These are phyloP conservation scores for Pseudeuparius sepicola DNA, from an alignment of 2,888 invertebrate genomes.

Conservation along the genomic window DNA sequence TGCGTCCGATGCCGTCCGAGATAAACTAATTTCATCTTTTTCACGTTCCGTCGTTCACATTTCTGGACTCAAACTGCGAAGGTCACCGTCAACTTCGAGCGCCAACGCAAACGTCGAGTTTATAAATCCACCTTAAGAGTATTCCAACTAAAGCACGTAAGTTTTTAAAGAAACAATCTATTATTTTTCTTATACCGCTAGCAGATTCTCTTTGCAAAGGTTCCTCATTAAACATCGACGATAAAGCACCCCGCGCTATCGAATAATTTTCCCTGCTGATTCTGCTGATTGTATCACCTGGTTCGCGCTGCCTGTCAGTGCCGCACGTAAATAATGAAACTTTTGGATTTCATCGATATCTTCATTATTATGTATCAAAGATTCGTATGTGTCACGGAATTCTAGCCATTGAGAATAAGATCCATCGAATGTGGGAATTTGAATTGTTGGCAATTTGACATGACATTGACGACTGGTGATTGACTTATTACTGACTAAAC, in stretches of 20 bases:
- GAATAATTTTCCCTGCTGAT: conserved; percentile 4
- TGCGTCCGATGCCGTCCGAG: no score
- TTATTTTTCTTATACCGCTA: conserved; percentile 3
- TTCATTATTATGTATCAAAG: conserved; percentile 14
- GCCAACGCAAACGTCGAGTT: no score
- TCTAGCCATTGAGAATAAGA: conserved; percentile 7
- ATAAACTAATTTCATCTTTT: no score
- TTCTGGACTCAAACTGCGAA: no score
- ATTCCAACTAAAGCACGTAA: conserved; percentile 9
- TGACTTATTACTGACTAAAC: no score
- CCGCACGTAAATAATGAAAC: conserved; percentile 11
- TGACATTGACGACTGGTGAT: no score
- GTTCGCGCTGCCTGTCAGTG: conserved; percentile 1
- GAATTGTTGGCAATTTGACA: conserved; percentile 5
- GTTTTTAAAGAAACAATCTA: conserved; percentile 6
- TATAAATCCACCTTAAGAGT: no score
- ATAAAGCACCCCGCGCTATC: conserved; percentile 10
- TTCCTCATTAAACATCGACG: conserved; percentile 3
- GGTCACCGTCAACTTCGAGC: no score
- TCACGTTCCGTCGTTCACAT: no score
- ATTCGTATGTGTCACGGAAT: conserved; percentile 8
- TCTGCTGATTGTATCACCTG: conserved; percentile 1
- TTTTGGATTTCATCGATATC: conserved; percentile 7
- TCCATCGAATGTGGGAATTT: conserved; percentile 11
- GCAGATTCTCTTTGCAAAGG: conserved; percentile 6